A percentile compares a stretch with the other conserved stretches of the same genome.
Conservation (phyloP, 2,797 vertebrate species). For the Propithecus perrieri region DNA sequence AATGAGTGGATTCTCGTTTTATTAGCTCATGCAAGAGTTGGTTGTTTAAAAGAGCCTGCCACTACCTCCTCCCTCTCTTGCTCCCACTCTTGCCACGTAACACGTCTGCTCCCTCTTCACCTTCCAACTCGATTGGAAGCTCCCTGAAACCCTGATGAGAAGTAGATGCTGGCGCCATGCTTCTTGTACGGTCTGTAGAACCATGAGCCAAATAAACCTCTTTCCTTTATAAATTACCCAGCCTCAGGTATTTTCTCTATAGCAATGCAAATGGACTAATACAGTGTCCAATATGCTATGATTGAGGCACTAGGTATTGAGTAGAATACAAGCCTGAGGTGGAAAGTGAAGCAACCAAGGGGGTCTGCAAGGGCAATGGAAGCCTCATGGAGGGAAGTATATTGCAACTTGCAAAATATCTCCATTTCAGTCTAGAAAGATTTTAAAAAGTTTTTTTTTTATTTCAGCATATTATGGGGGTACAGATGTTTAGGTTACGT, state of each 20-base stretch:
- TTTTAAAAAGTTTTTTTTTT: not conserved
- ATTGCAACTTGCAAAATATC: constrained; percentile 7
- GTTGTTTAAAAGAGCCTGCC: not conserved
- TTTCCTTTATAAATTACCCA: not conserved
- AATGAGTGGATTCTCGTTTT: not conserved
- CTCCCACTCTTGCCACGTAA: not conserved
- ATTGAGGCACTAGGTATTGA: constrained; percentile 32
- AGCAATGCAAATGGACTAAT: not conserved
- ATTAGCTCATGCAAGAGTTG: not conserved
- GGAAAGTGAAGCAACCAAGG: constrained; percentile 31
- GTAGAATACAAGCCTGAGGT: constrained; percentile 4
- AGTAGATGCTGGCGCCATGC: too few relatives aligned
- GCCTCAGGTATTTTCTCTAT: not conserved
- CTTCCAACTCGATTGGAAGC: not conserved
- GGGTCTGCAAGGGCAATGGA: not conserved
- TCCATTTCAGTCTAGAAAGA: constrained; percentile 12
- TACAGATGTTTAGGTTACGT: too few relatives aligned
- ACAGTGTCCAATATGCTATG: not conserved
- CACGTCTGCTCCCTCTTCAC: not conserved
- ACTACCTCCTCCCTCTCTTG: not conserved
- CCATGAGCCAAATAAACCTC: not conserved
- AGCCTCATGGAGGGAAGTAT: not conserved
- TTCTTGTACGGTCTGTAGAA: not conserved
- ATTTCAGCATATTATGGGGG: too few relatives aligned
- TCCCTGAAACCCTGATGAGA: not conserved